A percentile compares a stretch with the other conserved stretches of the same genome.
Evolutionary conservation across 2,797 vertebrate genomes (phyloP).

Genomic region (Tamandua tetradactyla): DNA sequence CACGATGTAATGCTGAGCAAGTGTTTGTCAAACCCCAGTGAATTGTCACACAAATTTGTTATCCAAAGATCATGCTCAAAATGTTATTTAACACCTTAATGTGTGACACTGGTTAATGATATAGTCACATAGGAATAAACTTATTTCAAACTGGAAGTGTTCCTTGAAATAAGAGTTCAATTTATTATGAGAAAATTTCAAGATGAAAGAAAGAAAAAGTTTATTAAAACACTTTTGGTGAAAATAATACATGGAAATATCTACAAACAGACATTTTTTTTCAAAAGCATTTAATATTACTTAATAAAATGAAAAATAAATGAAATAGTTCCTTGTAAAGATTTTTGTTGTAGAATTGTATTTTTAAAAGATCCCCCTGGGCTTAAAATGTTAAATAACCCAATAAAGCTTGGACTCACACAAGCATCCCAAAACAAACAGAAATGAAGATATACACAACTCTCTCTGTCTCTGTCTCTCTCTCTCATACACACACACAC

Average conservation of each 20-base stretch:
- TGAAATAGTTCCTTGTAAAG: not conserved
- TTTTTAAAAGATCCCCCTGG: not conserved
- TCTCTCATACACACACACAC: too few relatives aligned
- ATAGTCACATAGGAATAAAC: not conserved
- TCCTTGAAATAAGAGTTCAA: constrained; percentile 46
- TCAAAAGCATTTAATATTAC: not conserved
- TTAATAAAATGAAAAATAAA: not conserved
- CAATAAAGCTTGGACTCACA: not conserved
- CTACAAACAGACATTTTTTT: not conserved
- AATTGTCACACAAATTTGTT: constrained; percentile 31
- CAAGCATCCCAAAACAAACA: not conserved
- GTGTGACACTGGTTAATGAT: constrained; percentile 51
- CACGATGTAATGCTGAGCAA: not conserved
- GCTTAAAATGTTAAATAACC: not conserved
- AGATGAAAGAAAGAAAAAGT: constrained; percentile 37
- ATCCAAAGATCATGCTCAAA: constrained; percentile 36
- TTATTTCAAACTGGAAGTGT: constrained; percentile 52
- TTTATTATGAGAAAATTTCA: constrained; percentile 31
- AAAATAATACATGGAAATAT: constrained; percentile 12
- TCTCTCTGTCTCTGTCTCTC: fast-evolving
- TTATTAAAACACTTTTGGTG: constrained; percentile 41
- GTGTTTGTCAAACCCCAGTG: not conserved
- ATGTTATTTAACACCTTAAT: constrained; percentile 49
- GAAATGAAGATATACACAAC: not conserved
- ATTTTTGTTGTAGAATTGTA: not conserved